Evolutionary conservation across 2,113 vertebrate species (phyloP).

Genomic region (Percina caprodes): DNA sequence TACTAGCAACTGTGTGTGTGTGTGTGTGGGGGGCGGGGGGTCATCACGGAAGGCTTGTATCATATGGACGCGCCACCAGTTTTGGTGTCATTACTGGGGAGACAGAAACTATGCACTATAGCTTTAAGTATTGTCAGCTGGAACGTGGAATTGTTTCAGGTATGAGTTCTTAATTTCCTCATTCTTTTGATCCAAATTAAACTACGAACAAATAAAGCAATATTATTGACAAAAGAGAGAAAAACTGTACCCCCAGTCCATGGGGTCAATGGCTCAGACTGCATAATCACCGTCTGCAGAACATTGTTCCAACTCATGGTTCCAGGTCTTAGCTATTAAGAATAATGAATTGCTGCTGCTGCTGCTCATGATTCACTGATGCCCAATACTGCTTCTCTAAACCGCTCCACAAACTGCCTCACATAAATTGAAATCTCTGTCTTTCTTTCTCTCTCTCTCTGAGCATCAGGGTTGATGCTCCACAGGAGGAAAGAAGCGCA

Average conservation of each 20-base stretch:
- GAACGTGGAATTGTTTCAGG: background rate
- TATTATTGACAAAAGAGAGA: background rate
- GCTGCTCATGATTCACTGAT: constrained; percentile 32
- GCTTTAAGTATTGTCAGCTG: too few relatives aligned
- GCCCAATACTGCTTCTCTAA: constrained; percentile 17
- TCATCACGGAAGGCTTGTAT: too few relatives aligned
- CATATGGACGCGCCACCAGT: too few relatives aligned
- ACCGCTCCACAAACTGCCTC: constrained; percentile 25
- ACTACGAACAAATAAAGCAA: background rate
- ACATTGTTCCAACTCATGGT: constrained; percentile 10
- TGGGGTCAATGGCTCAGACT: background rate
- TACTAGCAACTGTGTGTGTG: too few relatives aligned
- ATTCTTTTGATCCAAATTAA: background rate
- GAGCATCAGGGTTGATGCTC: constrained; percentile 12
- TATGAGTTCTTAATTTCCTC: background rate
- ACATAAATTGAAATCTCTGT: constrained; percentile 37
- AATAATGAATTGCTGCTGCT: constrained; percentile 28
- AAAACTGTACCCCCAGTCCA: background rate
- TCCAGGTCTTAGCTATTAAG: constrained; percentile 24
- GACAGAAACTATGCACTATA: too few relatives aligned
- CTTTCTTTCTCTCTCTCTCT: background rate
- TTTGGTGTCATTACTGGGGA: too few relatives aligned
- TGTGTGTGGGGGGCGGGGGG: too few relatives aligned
- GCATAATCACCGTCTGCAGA: constrained; percentile 1
- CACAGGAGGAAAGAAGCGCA: constrained; percentile 6